phyloP scores from a whole-genome alignment of 2,797 vertebrate genomes.

The Sphaeramia orbicularis region DNA sequence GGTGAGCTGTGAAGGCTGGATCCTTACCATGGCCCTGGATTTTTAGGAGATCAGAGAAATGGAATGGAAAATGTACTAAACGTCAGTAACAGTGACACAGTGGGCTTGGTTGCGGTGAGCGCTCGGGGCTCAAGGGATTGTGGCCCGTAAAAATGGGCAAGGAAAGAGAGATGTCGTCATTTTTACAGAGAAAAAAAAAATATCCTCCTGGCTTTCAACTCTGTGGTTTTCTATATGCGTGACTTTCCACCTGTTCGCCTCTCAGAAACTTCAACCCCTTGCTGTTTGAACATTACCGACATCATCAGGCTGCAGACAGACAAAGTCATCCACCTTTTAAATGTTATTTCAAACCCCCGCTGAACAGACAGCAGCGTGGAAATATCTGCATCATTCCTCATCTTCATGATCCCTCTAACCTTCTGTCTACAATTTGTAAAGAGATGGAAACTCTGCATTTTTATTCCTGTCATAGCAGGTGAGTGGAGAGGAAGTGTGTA shows the following conservation, averaged over 20 bases:
- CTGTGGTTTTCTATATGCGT: constrained; percentile 20
- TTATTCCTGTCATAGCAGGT: constrained; percentile 26
- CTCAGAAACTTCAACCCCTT: not conserved
- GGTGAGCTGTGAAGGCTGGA: constrained; percentile 35
- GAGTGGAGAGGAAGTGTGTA: constrained; percentile 6
- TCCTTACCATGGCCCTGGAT: constrained; percentile 20
- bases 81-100: constrained; percentile 52
- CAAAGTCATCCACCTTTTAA: constrained; percentile 35
- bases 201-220: constrained; percentile 58
- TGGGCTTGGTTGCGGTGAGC: constrained; percentile 5
- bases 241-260: constrained; percentile 31
- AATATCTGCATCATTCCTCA: constrained; percentile 52
- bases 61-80: constrained; percentile 46
- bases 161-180: constrained; percentile 42
- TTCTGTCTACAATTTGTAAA: constrained; percentile 21
- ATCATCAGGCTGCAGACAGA: constrained; percentile 47
- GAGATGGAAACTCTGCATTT: constrained; percentile 38
- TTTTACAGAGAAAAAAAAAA: constrained; percentile 34
- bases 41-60: constrained; percentile 54
- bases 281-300: not conserved
- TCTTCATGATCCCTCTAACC: constrained; percentile 45
- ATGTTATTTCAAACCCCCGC: constrained; percentile 52
- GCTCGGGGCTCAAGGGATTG: constrained; percentile 51
- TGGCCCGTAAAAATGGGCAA: constrained; percentile 39
- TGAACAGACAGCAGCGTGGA: constrained; percentile 38